Conservation (phyloP, 2,797 vertebrate species). For the Cyclopterus lumpus region DNA sequence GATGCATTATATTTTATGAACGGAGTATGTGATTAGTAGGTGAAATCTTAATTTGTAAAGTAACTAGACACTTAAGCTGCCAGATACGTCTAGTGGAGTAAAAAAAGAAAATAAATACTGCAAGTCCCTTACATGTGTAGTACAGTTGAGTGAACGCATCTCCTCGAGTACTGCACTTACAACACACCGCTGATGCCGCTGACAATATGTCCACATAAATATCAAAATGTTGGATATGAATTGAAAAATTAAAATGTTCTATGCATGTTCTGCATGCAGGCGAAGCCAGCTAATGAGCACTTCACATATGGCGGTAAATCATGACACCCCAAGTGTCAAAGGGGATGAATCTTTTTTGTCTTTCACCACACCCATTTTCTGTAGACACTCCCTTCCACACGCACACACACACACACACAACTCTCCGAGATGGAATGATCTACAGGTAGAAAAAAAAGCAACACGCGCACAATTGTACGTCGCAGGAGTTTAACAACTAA, state of each 20-base stretch:
- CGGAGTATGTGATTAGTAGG: not conserved
- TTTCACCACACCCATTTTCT: not conserved
- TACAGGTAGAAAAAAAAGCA: not conserved
- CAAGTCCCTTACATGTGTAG: not conserved
- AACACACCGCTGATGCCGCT: not conserved
- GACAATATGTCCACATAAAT: not conserved
- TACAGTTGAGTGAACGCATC: not conserved
- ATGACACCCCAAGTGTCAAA: not conserved
- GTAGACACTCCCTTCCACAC: not conserved
- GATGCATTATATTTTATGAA: not conserved
- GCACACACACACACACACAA: constrained; percentile 12
- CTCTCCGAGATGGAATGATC: not conserved
- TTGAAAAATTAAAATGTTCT: not conserved
- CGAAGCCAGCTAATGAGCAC: not conserved
- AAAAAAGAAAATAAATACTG: not conserved
- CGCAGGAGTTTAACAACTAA: not conserved
- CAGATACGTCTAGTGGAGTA: not conserved
- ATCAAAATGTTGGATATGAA: not conserved
- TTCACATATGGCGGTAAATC: not conserved
- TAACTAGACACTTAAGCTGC: not conserved
- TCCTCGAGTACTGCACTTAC: not conserved
- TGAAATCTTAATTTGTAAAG: not conserved
- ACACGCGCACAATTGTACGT: not conserved
- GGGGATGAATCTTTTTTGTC: not conserved
- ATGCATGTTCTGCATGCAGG: not conserved